phyloP scores from a whole-genome alignment of 2,113 vertebrate species.

The Microtus montanus region DNA sequence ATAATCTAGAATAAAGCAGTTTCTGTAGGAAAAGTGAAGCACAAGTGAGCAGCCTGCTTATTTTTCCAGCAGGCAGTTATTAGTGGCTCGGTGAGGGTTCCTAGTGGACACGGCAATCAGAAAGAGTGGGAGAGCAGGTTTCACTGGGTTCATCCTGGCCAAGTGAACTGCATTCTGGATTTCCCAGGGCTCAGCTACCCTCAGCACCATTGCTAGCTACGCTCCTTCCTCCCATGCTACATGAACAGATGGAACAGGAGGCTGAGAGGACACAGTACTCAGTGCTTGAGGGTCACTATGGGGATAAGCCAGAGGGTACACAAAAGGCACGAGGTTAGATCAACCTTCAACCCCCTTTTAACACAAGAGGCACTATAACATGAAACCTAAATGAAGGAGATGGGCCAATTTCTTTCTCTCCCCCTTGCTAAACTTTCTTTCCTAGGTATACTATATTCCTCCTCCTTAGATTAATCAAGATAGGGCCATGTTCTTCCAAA shows the following conservation, averaged over 20 bases:
- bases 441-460: not conserved
- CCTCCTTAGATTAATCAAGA: not conserved
- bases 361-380: not conserved
- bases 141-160: not conserved
- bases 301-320: not conserved
- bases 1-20: not conserved
- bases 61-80: conserved; percentile 9
- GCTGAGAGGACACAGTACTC: not conserved
- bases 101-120: not conserved
- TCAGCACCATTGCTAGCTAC: not conserved
- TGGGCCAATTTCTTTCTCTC: not conserved
- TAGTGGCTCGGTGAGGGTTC: not conserved
- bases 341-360: not conserved
- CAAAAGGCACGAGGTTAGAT: not conserved
- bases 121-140: not conserved
- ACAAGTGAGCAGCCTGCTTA: not conserved
- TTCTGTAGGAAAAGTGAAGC: not conserved
- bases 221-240: not conserved
- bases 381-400: not conserved
- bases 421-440: conserved; percentile 12
- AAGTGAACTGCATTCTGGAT: not conserved
- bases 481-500: not conserved
- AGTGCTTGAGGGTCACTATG: not conserved
- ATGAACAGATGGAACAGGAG: not conserved
- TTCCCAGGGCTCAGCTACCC: not conserved